Conservation (phyloP, 2,888 invertebrate genomes). For the Mechanitis messenoides region DNA sequence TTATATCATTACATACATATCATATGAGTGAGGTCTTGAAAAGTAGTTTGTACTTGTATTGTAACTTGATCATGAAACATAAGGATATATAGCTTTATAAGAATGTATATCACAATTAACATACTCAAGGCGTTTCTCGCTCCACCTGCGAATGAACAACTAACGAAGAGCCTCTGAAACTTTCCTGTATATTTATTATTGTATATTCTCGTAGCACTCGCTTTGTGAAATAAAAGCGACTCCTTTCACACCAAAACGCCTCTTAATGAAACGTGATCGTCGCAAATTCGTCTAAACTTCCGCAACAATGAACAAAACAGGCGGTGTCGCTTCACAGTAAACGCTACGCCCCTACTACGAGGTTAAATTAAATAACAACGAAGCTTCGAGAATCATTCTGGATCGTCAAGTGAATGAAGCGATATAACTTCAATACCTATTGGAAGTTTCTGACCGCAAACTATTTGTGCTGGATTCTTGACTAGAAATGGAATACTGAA, state of each 20-base stretch:
- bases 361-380: constrained; percentile 71
- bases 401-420: constrained; percentile 38
- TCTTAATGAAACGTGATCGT: constrained; percentile 70
- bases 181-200: constrained; percentile 47
- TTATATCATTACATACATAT: no score
- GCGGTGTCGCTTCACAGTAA: constrained; percentile 51
- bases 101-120: constrained; percentile 34
- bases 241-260: constrained; percentile 63
- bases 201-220: constrained; percentile 43
- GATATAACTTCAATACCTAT: constrained; percentile 57
- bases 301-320: constrained; percentile 60
- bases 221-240: constrained; percentile 66
- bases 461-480: constrained; percentile 43
- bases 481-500: constrained; percentile 25
- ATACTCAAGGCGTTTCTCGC: constrained; percentile 36
- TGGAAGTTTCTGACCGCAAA: constrained; percentile 59
- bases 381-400: constrained; percentile 54
- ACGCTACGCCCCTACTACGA: constrained; percentile 37
- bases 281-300: constrained; percentile 70
- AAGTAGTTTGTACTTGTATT: no score
- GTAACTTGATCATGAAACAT: no score
- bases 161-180: constrained; percentile 68
- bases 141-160: constrained; percentile 60
- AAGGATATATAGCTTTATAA: not conserved
- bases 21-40: no score